Evolutionary conservation across 2,888 invertebrate species (phyloP).

Genomic region (Hyalella azteca): DNA sequence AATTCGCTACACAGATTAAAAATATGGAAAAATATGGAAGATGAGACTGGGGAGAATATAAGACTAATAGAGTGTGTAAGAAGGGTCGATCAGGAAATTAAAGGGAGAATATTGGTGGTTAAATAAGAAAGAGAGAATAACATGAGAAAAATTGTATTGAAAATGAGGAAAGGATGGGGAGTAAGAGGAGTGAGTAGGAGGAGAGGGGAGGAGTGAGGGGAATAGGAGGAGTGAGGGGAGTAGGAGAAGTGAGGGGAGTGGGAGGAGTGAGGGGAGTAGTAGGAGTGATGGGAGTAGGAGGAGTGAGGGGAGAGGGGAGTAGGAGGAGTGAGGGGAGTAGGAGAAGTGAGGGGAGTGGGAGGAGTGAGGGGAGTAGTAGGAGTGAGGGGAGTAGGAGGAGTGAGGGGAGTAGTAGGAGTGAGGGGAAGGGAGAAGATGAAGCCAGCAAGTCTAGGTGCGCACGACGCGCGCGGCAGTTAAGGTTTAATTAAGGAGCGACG

Average conservation of each 20-base stretch:
- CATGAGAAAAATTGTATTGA: no score
- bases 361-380: neutral
- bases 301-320: neutral
- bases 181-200: no score
- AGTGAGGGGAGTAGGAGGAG: neutral
- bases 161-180: no score
- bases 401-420: neutral
- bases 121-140: no score
- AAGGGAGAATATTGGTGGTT: no score
- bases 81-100: no score
- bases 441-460: neutral
- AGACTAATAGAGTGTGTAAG: no score
- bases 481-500: neutral
- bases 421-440: neutral
- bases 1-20: no score
- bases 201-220: no score
- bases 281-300: neutral
- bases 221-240: no score
- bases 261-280: neutral
- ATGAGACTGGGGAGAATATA: no score
- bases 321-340: neutral
- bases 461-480: neutral
- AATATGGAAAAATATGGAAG: no score
- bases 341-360: neutral
- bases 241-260: neutral